These are phyloP conservation scores for Lysiphlebus fabarum DNA, from an alignment of 1,140 invertebrate species.

Conservation along the genomic window DNA sequence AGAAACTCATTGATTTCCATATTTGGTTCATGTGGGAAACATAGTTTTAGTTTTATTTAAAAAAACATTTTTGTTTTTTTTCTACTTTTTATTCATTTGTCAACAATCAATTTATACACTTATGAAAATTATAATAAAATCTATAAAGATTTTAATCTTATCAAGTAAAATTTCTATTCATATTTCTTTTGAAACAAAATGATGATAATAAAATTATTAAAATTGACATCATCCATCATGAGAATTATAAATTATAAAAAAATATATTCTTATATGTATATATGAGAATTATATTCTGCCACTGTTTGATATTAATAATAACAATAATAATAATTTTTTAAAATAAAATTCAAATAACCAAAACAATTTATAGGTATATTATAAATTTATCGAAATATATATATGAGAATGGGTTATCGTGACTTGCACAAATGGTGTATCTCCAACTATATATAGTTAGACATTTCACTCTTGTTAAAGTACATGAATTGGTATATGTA, in stretches of 20 bases:
- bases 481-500: neutral
- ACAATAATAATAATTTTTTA: neutral
- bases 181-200: no score
- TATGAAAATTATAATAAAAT: no score
- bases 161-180: no score
- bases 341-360: neutral
- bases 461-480: slow-evolving; percentile 15
- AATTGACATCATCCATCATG: no score
- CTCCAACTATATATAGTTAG: slow-evolving; percentile 2
- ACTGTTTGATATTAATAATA: neutral
- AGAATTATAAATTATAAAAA: no score
- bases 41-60: neutral
- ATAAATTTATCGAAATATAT: no score
- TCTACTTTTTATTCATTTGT: no score
- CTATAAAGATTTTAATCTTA: no score
- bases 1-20: slow-evolving; percentile 14
- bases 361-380: neutral
- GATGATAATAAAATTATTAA: no score
- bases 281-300: neutral
- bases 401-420: slow-evolving; percentile 9
- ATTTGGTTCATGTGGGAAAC: slow-evolving; percentile 17
- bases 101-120: no score
- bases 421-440: slow-evolving; percentile 11
- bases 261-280: no score
- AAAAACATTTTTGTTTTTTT: no score